Evolutionary conservation across 2,888 invertebrate species (phyloP).

Genomic region (Rambutsinella grinnellia): DNA sequence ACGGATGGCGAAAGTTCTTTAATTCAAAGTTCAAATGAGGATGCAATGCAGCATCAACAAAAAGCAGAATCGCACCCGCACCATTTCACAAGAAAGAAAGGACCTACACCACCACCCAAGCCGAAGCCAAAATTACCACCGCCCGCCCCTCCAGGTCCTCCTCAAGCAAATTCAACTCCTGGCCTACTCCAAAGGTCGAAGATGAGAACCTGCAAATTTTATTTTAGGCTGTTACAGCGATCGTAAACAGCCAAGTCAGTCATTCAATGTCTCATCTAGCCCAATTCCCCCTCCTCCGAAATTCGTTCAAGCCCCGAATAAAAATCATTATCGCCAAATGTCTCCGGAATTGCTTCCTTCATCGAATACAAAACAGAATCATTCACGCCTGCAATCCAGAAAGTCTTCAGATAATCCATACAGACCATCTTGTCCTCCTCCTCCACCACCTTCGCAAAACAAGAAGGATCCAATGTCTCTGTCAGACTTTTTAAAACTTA

Average conservation of each 20-base stretch:
- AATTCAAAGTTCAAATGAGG: not conserved
- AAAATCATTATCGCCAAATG: not conserved
- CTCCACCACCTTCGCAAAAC: not conserved
- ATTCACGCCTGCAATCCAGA: no score
- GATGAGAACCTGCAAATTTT: not conserved
- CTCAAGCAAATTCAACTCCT: no score
- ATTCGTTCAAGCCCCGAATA: constrained; percentile 6
- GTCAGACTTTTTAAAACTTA: constrained; percentile 37
- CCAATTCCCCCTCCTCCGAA: constrained; percentile 23
- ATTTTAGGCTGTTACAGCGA: no score
- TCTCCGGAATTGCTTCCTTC: constrained; percentile 10
- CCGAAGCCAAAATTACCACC: constrained; percentile 20
- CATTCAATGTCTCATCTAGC: no score
- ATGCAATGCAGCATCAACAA: not conserved
- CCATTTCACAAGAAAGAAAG: constrained; percentile 13
- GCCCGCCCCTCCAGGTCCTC: constrained; percentile 7
- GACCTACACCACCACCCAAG: constrained; percentile 40
- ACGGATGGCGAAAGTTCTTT: not conserved
- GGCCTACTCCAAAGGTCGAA: not conserved
- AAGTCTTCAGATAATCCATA: not conserved
- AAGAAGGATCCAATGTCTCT: constrained; percentile 32
- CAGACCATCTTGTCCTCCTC: no score
- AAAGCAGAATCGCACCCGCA: not conserved
- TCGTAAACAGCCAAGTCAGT: not conserved
- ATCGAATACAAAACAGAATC: not conserved